Base-by-base conservation (phyloP, 1,140 invertebrate genomes). In the Euura lappo region DNA sequence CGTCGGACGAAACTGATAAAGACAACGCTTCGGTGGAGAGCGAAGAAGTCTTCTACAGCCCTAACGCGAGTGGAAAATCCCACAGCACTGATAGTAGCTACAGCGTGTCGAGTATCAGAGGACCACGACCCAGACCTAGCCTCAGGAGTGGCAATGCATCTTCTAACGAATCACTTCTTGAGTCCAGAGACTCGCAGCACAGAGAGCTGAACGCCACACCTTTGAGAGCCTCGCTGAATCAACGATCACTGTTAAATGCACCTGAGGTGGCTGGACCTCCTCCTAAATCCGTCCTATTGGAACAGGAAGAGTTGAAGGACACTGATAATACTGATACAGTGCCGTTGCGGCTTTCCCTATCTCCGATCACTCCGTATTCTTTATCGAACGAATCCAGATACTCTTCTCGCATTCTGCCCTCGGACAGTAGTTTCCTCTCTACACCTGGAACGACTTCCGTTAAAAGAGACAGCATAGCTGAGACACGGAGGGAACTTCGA, bases 71-170 rank as follows among this genome's bases (percentile, higher is more conserved):
- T 11, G 65, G 65, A 11, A 79, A 77, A 28, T 75, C 76, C 0
- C 43, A 64, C 3, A 79, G 45, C 4, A 72, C 74, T 0, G 78
- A 81, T 7, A 77, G 28, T 4, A 82, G 76, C 13, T 46, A 46
- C 45, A 74, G 65, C 11, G 60, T 73, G 0, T 78, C 46, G n/a
- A 79, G 71, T 47, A 65, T 82, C 11, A 74, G 70, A 6, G 77
- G 79, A 11, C 83, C 85, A 6, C 75, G 82, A 65, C 79, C 81
- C 2, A 78, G 85, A 74, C 84, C 84, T 0, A 79, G 84, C 70
- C 74, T 87, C n/a, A 77, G 80, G 64, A 83, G 74, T 68, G 75
- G 69, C 44, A 66, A 74, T 68, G 10, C 13, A 60, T 60, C 51
- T 60, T 60, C 51, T 11, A 60, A n/a, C 13, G 51, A 60, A 60